phyloP scores from a whole-genome alignment of 2,888 invertebrate species.

The Hanleya hanleyi region DNA sequence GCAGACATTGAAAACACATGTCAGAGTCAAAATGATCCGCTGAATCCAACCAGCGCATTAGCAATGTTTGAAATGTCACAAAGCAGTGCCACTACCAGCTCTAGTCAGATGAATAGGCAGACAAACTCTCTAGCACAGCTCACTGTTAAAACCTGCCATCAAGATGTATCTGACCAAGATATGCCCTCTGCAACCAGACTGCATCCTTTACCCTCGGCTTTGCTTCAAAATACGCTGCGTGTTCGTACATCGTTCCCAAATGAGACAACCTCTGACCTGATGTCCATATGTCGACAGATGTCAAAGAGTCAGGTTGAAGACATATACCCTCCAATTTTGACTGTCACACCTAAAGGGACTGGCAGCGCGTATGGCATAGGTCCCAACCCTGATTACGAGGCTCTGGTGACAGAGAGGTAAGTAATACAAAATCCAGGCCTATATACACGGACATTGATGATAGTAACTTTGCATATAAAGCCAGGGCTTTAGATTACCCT shows the following conservation, averaged over 20 bases:
- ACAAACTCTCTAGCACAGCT: neutral
- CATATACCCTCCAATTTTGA: conserved; percentile 62
- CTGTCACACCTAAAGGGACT: conserved; percentile 67
- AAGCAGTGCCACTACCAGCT: too few relatives aligned
- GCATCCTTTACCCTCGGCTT: neutral
- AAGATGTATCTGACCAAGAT: neutral
- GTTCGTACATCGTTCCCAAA: neutral
- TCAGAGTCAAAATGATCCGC: too few relatives aligned
- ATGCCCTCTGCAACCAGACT: neutral
- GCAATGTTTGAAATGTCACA: too few relatives aligned
- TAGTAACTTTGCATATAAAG: too few relatives aligned
- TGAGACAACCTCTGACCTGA: conserved; percentile 38
- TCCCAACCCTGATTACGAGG: too few relatives aligned
- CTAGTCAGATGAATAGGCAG: too few relatives aligned
- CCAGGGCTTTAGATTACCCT: too few relatives aligned
- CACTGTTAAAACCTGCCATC: neutral
- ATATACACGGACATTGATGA: too few relatives aligned
- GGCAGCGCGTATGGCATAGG: conserved; percentile 71
- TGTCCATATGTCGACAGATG: conserved; percentile 57
- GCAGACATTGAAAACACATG: too few relatives aligned
- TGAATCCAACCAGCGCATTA: too few relatives aligned
- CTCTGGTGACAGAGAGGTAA: too few relatives aligned
- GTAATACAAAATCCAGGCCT: too few relatives aligned
- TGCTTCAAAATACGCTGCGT: neutral
- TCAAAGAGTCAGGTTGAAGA: conserved; percentile 60